A percentile compares a stretch with the other conserved stretches of the same genome.
These are phyloP conservation scores for Microcebus ravelobensis DNA, from an alignment of 2,113 vertebrate species.

Conservation along the genomic window DNA sequence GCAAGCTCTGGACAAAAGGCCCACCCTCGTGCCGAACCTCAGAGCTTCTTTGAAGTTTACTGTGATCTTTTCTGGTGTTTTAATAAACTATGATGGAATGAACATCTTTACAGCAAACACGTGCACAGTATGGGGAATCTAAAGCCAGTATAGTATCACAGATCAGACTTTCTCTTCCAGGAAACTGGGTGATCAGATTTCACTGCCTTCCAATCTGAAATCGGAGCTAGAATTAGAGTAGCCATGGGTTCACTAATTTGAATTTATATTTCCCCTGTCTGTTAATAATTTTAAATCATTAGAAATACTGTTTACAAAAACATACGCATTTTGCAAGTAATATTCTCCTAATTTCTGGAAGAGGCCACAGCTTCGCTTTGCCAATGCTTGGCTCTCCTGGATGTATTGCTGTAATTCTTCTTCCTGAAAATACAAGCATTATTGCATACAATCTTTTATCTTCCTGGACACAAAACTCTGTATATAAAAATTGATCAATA, in stretches of 20 bases:
- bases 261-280: neutral
- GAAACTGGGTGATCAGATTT: neutral
- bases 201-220: neutral
- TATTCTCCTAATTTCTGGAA: slow-evolving; percentile 67
- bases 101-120: neutral
- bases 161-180: neutral
- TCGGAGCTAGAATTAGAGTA: neutral
- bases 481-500: neutral
- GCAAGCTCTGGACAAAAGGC: neutral
- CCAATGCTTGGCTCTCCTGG: slow-evolving; percentile 51
- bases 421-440: slow-evolving; percentile 69
- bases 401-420: slow-evolving; percentile 63
- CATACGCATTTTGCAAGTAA: slow-evolving; percentile 74
- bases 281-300: neutral
- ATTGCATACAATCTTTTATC: slow-evolving; percentile 4
- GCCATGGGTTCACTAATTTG: neutral
- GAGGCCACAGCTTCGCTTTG: slow-evolving; percentile 65
- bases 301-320: slow-evolving; percentile 1
- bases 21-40: neutral
- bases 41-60: neutral
- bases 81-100: neutral
- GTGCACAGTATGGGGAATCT: neutral
- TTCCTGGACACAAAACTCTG: neutral
- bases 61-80: neutral
- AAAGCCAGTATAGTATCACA: neutral